These are phyloP conservation scores for Drosophila mayri DNA, from an alignment of 1,140 invertebrate genomes.

Conservation along the genomic window DNA sequence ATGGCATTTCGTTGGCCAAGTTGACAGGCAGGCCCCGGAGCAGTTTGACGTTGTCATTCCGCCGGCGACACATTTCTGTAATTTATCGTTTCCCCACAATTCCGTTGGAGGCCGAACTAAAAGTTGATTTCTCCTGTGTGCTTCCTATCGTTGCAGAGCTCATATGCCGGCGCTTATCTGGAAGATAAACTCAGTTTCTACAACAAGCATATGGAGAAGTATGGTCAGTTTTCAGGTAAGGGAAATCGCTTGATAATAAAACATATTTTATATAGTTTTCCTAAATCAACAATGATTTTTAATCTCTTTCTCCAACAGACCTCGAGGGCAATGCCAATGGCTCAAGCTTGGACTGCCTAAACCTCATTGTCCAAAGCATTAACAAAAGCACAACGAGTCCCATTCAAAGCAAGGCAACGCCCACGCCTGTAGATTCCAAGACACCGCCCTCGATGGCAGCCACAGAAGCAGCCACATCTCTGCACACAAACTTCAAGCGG, in stretches of 20 bases:
- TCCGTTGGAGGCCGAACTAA: conserved; percentile 34
- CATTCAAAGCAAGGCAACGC: conserved; percentile 24
- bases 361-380: conserved; percentile 89
- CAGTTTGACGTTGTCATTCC: conserved; percentile 60
- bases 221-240: conserved; percentile 76
- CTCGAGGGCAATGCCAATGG: conserved; percentile 73
- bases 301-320: conserved; percentile 27
- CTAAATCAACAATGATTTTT: neutral
- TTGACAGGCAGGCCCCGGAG: conserved; percentile 52
- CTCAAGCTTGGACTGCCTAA: conserved; percentile 88
- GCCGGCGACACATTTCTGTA: conserved; percentile 38
- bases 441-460: conserved; percentile 12
- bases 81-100: conserved; percentile 56
- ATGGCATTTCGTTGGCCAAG: conserved; percentile 61
- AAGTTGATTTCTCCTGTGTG: conserved; percentile 8
- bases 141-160: conserved; percentile 67
- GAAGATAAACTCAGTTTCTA: conserved; percentile 78
- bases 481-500: conserved; percentile 76
- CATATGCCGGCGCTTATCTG: conserved; percentile 81
- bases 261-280: neutral
- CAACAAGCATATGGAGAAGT: conserved; percentile 74
- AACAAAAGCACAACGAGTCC: conserved; percentile 76
- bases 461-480: conserved; percentile 29
- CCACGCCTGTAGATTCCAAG: conserved; percentile 30
- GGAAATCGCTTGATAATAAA: neutral